Conservation (phyloP, 1,140 invertebrate species). For the Aphelenchoides besseyi region DNA sequence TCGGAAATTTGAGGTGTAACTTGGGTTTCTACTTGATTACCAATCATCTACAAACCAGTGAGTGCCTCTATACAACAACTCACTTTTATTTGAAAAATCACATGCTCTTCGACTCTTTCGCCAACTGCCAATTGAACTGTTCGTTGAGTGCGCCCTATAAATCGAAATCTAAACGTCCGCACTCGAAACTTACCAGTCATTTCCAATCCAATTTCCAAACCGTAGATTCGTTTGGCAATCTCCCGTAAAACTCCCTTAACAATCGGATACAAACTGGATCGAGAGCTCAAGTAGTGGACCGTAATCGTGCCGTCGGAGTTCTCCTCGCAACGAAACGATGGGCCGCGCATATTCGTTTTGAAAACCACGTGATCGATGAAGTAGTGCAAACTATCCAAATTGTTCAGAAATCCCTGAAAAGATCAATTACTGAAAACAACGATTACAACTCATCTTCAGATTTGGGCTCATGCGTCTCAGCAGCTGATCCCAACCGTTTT, state of each 20-base stretch:
- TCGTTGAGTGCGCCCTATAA: slow-evolving; percentile 52
- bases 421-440: not conserved
- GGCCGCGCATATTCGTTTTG: slow-evolving; percentile 49
- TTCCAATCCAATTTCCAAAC: slow-evolving; percentile 31
- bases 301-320: slow-evolving; percentile 57
- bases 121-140: slow-evolving; percentile 49
- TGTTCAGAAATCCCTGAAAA: slow-evolving; percentile 52
- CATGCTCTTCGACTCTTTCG: slow-evolving; percentile 49
- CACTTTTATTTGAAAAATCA: slow-evolving; percentile 48
- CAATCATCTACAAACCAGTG: slow-evolving; percentile 5
- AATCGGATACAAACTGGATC: slow-evolving; percentile 63
- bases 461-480: slow-evolving; percentile 56
- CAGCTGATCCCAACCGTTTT: slow-evolving; percentile 58
- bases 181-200: slow-evolving; percentile 58
- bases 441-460: slow-evolving; percentile 28
- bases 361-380: slow-evolving; percentile 61
- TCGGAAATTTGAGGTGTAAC: not conserved
- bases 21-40: not conserved
- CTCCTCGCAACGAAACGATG: slow-evolving; percentile 62
- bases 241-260: slow-evolving; percentile 60
- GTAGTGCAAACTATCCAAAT: slow-evolving; percentile 59
- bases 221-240: slow-evolving; percentile 45
- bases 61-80: too few relatives aligned
- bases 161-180: slow-evolving; percentile 54
- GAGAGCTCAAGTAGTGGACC: slow-evolving; percentile 63